Evolutionary conservation across 1,140 invertebrate genomes (phyloP), one percentile per base, ranked within the genome.

Genomic region (Pogonomyrmex barbatus): DNA sequence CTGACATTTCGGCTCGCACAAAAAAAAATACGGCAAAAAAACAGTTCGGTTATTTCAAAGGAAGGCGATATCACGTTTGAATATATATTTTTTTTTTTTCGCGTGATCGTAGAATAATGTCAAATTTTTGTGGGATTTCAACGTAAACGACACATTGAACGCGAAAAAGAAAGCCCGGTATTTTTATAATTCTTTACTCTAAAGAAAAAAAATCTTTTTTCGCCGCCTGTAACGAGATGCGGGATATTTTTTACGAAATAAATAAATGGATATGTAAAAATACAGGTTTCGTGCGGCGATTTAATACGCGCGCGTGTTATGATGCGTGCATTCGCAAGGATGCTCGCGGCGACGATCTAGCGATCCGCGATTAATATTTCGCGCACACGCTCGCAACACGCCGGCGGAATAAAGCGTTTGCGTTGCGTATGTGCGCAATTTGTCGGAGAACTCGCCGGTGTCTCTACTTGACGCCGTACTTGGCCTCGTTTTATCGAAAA

Each of bases 351-450:
- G 10, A 2, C 52, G 45, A 73, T 73, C 30, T 83, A 36, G 39
- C 52, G 45, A 63, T 60, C 6, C 45, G 56, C 70, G 45, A 84
- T 84, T 84, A 62, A 84, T 84, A 84, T 84, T 84, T 63, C 45
- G 24, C 58, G 58, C 47, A 24, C 67, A 36, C 33, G 39, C 24
- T 47, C 24, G 58, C 39, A 39, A 63, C 58, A 45, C 47, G 56
- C 45, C 36, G 33, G 33, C 30, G 24, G 82, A 71, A 82, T 73
- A n/a, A 82, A 58, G 30, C n/a, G 52, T 73, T 82, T 65, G 52
- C 30, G 39, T 6, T 81, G 30, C 36, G 33, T 45, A 54, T 63
- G 45, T 78, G 33, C 47, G 58, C 47, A 68, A 81, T 81, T 45
- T 36, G 54, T 56, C 39, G 24, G 36, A 24, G 14, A 54, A 14